A percentile compares a stretch with the other conserved stretches of the same genome.
phyloP scores from a whole-genome alignment of 2,888 invertebrate species.

The Amaurobius ferox region DNA sequence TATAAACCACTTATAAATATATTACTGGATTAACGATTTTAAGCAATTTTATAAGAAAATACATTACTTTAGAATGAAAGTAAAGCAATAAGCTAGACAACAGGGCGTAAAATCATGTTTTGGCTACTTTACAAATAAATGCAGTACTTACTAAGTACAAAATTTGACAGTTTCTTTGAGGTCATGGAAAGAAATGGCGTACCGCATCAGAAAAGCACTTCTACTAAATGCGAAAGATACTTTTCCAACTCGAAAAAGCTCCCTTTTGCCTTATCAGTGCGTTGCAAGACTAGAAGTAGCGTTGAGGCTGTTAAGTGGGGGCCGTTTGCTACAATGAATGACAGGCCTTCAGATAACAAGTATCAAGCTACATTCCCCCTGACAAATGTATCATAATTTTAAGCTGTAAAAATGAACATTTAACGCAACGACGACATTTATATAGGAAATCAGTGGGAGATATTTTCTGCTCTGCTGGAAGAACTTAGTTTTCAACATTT shows the following conservation, averaged over 20 bases:
- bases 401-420: slow-evolving; percentile 33
- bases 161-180: slow-evolving; percentile 7
- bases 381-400: slow-evolving; percentile 53
- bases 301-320: slow-evolving; percentile 38
- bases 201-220: slow-evolving; percentile 14
- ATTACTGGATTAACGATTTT: too few relatives aligned
- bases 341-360: slow-evolving; percentile 30
- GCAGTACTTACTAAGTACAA: neutral
- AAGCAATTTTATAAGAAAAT: too few relatives aligned
- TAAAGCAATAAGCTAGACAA: neutral
- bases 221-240: slow-evolving; percentile 19
- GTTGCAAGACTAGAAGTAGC: slow-evolving; percentile 29
- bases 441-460: neutral
- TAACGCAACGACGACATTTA: slow-evolving; percentile 26
- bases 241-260: slow-evolving; percentile 14
- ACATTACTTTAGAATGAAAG: too few relatives aligned
- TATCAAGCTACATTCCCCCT: slow-evolving; percentile 28
- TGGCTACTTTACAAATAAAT: neutral
- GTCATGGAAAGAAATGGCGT: slow-evolving; percentile 23
- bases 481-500: too few relatives aligned
- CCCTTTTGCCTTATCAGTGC: slow-evolving; percentile 37
- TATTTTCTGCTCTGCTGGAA: too few relatives aligned
- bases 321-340: slow-evolving; percentile 21
- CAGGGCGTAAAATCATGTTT: too few relatives aligned
- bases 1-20: too few relatives aligned